phyloP scores from a whole-genome alignment of 2,888 invertebrate genomes.

The Polydesmus complanatus region DNA sequence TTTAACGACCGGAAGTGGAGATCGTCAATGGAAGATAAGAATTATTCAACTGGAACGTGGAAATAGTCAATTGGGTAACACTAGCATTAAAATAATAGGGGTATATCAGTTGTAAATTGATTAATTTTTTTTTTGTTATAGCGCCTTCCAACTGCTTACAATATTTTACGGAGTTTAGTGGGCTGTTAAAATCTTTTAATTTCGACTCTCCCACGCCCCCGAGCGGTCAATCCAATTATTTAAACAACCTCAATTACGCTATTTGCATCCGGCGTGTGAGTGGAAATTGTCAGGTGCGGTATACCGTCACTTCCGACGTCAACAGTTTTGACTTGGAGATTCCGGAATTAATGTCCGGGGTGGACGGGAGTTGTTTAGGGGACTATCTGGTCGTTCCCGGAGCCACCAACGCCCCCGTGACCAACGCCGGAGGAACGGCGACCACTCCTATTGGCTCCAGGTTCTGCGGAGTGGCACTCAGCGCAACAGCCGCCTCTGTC shows the following conservation, averaged over 20 bases:
- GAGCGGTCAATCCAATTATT: conserved; percentile 13
- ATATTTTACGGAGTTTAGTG: conserved; percentile 10
- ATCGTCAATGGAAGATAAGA: conserved; percentile 9
- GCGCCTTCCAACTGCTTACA: conserved; percentile 14
- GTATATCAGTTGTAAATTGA: background rate
- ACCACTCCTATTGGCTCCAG: background rate
- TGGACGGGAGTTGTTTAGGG: conserved; percentile 14
- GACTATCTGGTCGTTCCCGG: conserved; percentile 16
- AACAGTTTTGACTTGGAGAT: conserved; percentile 12
- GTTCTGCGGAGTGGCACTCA: conserved; percentile 13
- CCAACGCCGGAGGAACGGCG: background rate
- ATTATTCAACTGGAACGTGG: conserved; percentile 11
- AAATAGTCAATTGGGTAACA: background rate
- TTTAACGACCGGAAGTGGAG: conserved; percentile 9
- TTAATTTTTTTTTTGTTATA: background rate
- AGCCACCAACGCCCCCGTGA: conserved; percentile 14
- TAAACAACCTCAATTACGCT: conserved; percentile 13
- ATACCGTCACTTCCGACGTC: conserved; percentile 4
- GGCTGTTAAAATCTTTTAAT: conserved; percentile 13
- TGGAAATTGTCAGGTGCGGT: conserved; percentile 9
- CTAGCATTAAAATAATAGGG: background rate
- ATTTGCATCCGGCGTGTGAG: conserved; percentile 11
- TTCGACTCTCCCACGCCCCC: conserved; percentile 12
- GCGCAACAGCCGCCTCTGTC: conserved; percentile 8
- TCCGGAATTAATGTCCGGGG: conserved; percentile 6